Evolutionary conservation across 2,888 invertebrate species (phyloP).

Genomic region (Eupithecia dodoneata): DNA sequence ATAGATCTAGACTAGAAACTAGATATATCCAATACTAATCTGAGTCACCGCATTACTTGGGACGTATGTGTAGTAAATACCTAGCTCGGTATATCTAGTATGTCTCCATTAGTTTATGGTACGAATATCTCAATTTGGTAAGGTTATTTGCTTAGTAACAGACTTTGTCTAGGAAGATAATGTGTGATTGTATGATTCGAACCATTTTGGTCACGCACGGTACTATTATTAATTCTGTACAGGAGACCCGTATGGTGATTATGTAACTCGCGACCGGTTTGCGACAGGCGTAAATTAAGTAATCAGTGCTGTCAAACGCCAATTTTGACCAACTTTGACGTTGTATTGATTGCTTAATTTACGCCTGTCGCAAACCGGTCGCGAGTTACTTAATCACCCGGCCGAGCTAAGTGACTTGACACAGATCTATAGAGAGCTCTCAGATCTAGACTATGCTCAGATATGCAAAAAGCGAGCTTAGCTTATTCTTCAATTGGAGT

Average conservation of each 20-base stretch:
- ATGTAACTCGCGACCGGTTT: no score
- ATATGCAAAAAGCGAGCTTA: neutral
- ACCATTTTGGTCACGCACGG: neutral
- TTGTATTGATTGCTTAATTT: no score
- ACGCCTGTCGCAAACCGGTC: no score
- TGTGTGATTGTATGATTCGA: neutral
- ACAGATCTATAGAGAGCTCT: neutral
- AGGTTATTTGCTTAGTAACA: neutral
- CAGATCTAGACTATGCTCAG: neutral
- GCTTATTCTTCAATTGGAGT: neutral
- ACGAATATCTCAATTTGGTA: neutral
- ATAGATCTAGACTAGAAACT: neutral
- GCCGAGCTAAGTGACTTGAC: neutral
- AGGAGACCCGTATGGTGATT: no score
- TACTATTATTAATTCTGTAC: neutral
- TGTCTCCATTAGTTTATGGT: neutral
- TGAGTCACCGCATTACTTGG: slow-evolving; percentile 22
- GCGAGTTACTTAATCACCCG: no score
- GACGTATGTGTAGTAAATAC: neutral
- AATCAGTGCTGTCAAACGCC: no score
- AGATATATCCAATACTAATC: slow-evolving; percentile 10
- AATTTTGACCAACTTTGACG: no score
- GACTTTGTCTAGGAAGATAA: neutral
- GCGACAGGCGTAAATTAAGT: no score
- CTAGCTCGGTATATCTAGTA: neutral